Evolutionary conservation across 1,140 invertebrate genomes (phyloP).

Genomic region (Hydropsyche tenuis): DNA sequence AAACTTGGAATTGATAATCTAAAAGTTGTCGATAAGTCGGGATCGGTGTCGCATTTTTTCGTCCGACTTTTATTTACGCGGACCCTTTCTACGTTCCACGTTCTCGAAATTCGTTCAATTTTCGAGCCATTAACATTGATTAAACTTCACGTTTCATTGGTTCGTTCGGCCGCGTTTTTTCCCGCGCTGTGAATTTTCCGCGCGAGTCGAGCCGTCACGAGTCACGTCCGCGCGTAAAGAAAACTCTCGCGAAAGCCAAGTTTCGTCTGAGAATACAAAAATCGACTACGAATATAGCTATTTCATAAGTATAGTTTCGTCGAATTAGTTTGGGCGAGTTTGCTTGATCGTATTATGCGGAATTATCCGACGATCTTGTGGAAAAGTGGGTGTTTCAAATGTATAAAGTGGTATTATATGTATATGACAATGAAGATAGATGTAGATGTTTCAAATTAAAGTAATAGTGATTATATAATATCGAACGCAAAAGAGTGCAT

Average conservation of each 20-base stretch:
- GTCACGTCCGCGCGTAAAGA: slow-evolving; percentile 30
- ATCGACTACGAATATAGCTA: neutral
- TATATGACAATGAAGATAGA: too few species aligned
- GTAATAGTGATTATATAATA: too few species aligned
- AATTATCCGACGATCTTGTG: too few species aligned
- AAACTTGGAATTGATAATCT: too few species aligned
- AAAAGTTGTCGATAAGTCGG: slow-evolving; percentile 2
- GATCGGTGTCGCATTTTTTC: slow-evolving; percentile 5
- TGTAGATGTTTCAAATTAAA: too few species aligned
- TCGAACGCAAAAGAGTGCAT: too few species aligned
- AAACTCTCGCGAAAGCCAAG: slow-evolving; percentile 35
- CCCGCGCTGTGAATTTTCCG: slow-evolving; percentile 31
- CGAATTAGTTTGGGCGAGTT: too few species aligned
- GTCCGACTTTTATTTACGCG: neutral
- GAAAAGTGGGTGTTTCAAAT: too few species aligned
- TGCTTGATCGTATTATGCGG: too few species aligned
- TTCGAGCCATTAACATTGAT: slow-evolving; percentile 41
- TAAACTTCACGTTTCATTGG: slow-evolving; percentile 39
- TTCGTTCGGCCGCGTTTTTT: neutral
- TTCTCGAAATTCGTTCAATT: slow-evolving; percentile 35
- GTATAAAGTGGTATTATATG: too few species aligned
- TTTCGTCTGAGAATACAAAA: neutral
- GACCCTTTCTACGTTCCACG: neutral
- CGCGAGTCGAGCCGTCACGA: slow-evolving; percentile 33
- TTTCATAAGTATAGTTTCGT: too few species aligned